These are phyloP conservation scores for Acrocyrtus sp. DNA, from an alignment of 2,888 invertebrate genomes.

Conservation along the genomic window DNA sequence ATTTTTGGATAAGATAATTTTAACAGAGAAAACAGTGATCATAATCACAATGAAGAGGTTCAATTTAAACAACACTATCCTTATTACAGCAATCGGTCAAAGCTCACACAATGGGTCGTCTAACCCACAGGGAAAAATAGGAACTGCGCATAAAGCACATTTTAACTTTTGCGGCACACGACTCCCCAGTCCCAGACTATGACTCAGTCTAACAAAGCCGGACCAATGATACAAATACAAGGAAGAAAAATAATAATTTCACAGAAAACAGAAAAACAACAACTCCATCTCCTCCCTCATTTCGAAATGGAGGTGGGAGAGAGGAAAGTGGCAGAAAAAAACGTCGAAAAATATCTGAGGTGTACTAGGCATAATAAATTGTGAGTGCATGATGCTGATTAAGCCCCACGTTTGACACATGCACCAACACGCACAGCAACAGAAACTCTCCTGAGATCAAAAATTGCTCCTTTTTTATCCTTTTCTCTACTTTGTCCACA, in stretches of 20 bases:
- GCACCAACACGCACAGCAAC: constrained; percentile 41
- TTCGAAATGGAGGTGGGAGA: background rate
- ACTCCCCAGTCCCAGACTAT: too few relatives aligned
- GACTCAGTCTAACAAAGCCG: background rate
- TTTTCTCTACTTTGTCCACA: background rate
- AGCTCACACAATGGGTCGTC: background rate
- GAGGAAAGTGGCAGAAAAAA: background rate
- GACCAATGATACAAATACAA: background rate
- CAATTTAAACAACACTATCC: background rate
- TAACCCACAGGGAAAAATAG: background rate
- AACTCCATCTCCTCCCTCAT: background rate
- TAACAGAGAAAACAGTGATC: background rate
- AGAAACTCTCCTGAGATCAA: too few relatives aligned
- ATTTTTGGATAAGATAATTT: background rate
- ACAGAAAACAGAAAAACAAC: too few relatives aligned
- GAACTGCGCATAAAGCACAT: background rate
- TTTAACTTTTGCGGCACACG: too few relatives aligned
- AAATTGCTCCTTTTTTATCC: too few relatives aligned
- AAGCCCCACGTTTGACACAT: constrained; percentile 30
- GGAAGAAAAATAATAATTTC: background rate
- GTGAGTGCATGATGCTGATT: background rate
- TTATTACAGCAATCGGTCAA: too few relatives aligned
- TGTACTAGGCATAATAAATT: constrained; percentile 1
- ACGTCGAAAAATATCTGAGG: too few relatives aligned
- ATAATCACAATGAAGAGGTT: background rate